These are phyloP conservation scores for Cyclura pinguis DNA, from an alignment of 2,797 vertebrate genomes.

Conservation along the genomic window DNA sequence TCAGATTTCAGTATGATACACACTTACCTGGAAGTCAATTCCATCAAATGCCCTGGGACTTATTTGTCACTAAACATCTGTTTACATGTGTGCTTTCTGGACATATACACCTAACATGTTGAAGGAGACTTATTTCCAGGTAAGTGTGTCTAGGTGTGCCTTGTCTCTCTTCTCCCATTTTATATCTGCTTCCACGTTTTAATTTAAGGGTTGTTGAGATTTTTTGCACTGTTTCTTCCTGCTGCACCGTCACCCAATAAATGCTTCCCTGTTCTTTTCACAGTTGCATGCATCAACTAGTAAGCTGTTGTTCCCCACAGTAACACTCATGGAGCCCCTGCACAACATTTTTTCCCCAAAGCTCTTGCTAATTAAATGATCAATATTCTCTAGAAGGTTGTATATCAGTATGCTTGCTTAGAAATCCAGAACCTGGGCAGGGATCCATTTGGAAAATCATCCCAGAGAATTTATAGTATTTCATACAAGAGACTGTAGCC, in stretches of 20 bases:
- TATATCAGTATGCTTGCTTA: slow-evolving; percentile 35
- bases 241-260: neutral
- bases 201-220: too few relatives aligned
- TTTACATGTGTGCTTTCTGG: neutral
- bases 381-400: slow-evolving; percentile 59
- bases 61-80: neutral
- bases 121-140: neutral
- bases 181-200: neutral
- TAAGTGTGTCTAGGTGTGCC: neutral
- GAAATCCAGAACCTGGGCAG: slow-evolving; percentile 42
- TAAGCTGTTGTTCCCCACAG: slow-evolving; percentile 9
- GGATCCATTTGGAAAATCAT: neutral
- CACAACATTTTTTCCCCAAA: slow-evolving; percentile 38
- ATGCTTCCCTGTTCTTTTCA: slow-evolving; percentile 23
- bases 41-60: neutral
- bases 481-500: neutral
- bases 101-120: neutral
- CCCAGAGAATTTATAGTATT: slow-evolving; percentile 34
- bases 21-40: neutral
- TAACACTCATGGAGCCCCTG: slow-evolving; percentile 32
- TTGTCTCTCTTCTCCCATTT: neutral
- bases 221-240: neutral
- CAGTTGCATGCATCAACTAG: neutral
- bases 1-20: neutral
- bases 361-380: slow-evolving; percentile 52